Evolutionary conservation across 2,113 vertebrate genomes (phyloP), one percentile per base, ranked within the genome.

Genomic region (Bufo gargarizans): DNA sequence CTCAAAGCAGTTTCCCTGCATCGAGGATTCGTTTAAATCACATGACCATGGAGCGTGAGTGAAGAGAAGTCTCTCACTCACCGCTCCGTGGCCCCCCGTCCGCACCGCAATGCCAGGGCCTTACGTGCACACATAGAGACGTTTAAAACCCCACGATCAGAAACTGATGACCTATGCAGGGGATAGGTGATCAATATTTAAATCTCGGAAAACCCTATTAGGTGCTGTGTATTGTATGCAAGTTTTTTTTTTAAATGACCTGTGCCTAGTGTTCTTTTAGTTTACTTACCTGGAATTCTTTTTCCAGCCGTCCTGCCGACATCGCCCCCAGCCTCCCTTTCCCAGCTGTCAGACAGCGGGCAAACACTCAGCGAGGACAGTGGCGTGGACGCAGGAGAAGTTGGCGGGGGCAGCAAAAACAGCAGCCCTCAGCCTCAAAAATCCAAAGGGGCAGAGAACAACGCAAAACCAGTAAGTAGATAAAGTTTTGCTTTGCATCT

Each of bases 291-390:
- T 45, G 33, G 14, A 0, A 13, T n/a, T 33, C 45, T 77, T n/a
- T 89, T 91, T 84, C 91, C 84, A 72, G 69, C 61, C 12, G 50
- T 5, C 87, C 0, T 93, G 72, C 81, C 81, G 2, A 78, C 89
- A 1, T 92, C 89, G 1, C 93, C 92, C 87, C 53, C 94, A 97
- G 97, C 97, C 90, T 96, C 96, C 85, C 95, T 98, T 90, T 98
- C 97, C 87, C 98, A 99, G 95, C 96, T 99, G 89, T 97, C 97
- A 0, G 97, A 99, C 94, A 97, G 97, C 0, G 98, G 98, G 77
- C 98, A 99, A 94, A 97, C 97, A 6, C 96, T 99, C 89, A 99
- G 98, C 0, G 98, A 99, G 92, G 98, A 99, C 97, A 99, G 98
- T 33, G 98, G 98, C 0, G 97, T 99, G 94, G 98, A 99, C 87